These are phyloP conservation scores for Noctua comes DNA, from an alignment of 2,888 invertebrate species.

Conservation along the genomic window DNA sequence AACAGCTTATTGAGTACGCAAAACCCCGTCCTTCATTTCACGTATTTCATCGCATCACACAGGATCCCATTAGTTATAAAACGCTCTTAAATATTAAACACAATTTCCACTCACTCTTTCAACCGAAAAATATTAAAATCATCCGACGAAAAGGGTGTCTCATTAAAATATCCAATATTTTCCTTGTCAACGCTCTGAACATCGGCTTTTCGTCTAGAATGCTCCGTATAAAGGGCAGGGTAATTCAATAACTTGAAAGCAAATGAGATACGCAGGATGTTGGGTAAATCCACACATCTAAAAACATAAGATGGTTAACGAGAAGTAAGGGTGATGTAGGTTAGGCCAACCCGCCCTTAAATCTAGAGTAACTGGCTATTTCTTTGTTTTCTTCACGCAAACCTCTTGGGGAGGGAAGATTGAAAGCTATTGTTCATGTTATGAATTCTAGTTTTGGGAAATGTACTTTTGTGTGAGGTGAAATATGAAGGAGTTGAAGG, in stretches of 20 bases:
- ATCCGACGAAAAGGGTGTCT: slow-evolving; percentile 40
- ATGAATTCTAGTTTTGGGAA: slow-evolving; percentile 59
- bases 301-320: slow-evolving; percentile 62
- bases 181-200: slow-evolving; percentile 53
- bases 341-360: slow-evolving; percentile 39
- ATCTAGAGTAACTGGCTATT: slow-evolving; percentile 55
- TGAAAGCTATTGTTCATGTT: slow-evolving; percentile 54
- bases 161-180: slow-evolving; percentile 65
- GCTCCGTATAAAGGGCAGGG: slow-evolving; percentile 38
- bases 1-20: neutral
- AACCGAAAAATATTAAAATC: slow-evolving; percentile 42
- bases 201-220: slow-evolving; percentile 47
- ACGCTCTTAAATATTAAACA: slow-evolving; percentile 28
- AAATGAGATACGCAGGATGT: slow-evolving; percentile 54
- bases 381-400: slow-evolving; percentile 56
- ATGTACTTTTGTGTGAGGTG: slow-evolving; percentile 19
- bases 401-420: slow-evolving; percentile 47
- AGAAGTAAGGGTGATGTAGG: slow-evolving; percentile 53
- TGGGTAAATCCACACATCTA: slow-evolving; percentile 55
- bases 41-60: slow-evolving; percentile 9
- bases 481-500: slow-evolving; percentile 8
- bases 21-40: neutral
- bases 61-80: slow-evolving; percentile 25
- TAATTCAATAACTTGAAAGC: slow-evolving; percentile 62
- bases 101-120: slow-evolving; percentile 24